A percentile compares a stretch with the other conserved stretches of the same genome.
Conservation (phyloP, 2,888 invertebrate genomes). For the Dicranocentrus wangi region DNA sequence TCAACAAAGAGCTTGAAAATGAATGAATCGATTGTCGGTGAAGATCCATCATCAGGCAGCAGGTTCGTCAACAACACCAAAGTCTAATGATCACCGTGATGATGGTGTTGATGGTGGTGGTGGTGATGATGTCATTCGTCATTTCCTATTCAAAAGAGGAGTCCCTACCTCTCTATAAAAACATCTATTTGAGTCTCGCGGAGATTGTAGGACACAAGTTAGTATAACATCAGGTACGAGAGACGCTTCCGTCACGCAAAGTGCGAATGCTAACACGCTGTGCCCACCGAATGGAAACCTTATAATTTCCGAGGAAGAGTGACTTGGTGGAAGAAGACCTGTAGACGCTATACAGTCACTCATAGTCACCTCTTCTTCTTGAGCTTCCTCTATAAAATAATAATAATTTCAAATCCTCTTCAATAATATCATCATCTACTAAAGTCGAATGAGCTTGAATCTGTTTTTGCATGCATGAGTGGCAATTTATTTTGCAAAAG, state of each 20-base stretch:
- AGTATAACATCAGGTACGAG: slow-evolving; percentile 27
- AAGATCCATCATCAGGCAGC: slow-evolving; percentile 42
- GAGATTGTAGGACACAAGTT: not conserved
- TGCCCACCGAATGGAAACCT: not conserved
- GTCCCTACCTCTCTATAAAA: not conserved
- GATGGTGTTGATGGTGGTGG: not conserved
- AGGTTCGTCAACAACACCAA: no score
- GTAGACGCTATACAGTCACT: not conserved
- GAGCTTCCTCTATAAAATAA: slow-evolving; percentile 19
- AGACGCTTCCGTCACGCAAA: slow-evolving; percentile 47
- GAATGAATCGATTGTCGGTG: slow-evolving; percentile 32
- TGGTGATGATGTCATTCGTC: slow-evolving; percentile 52
- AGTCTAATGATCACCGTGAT: slow-evolving; percentile 31
- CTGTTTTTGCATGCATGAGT: slow-evolving; percentile 56
- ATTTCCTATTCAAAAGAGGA: slow-evolving; percentile 38
- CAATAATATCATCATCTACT: slow-evolving; percentile 3
- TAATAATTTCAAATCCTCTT: slow-evolving; percentile 35
- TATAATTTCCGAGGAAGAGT: slow-evolving; percentile 15
- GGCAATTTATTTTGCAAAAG: slow-evolving; percentile 56
- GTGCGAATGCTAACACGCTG: slow-evolving; percentile 13
- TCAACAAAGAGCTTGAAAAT: not conserved
- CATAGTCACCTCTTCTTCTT: slow-evolving; percentile 11
- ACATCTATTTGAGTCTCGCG: not conserved
- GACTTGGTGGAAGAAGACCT: not conserved
- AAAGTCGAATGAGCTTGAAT: not conserved